Conservation (phyloP, 2,797 vertebrate species). For the Channa striata region DNA sequence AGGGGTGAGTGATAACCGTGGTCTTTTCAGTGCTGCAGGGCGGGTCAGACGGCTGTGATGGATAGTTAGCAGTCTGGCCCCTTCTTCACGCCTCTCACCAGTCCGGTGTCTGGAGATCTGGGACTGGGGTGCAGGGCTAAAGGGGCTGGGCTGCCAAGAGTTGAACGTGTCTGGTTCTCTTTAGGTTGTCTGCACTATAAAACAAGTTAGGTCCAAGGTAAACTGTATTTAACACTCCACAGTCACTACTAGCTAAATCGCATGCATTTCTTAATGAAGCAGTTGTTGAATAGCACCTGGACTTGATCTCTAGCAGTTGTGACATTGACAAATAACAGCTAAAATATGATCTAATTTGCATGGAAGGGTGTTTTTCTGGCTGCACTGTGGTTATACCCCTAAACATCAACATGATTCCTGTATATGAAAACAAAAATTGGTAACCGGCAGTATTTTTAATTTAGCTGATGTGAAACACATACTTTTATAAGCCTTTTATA, state of each 20-base stretch:
- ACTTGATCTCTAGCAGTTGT: slow-evolving; percentile 26
- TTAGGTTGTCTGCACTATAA: slow-evolving; percentile 45
- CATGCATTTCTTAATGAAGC: slow-evolving; percentile 24
- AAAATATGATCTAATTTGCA: neutral
- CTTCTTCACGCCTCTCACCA: slow-evolving; percentile 62
- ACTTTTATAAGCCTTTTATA: slow-evolving; percentile 8
- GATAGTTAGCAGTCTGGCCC: slow-evolving; percentile 73
- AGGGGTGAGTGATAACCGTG: slow-evolving; percentile 83
- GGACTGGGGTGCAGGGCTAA: slow-evolving; percentile 37
- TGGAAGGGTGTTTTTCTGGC: neutral
- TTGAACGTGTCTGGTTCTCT: slow-evolving; percentile 35
- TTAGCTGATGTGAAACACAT: neutral
- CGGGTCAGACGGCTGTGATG: slow-evolving; percentile 79
- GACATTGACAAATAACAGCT: slow-evolving; percentile 32
- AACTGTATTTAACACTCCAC: slow-evolving; percentile 25
- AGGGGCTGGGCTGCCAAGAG: slow-evolving; percentile 41
- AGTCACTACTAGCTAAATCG: slow-evolving; percentile 18
- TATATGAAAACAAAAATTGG: slow-evolving; percentile 1
- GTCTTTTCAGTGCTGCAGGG: slow-evolving; percentile 78
- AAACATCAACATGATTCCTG: neutral
- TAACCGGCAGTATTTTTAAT: neutral
- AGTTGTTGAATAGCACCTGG: slow-evolving; percentile 31
- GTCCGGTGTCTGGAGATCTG: slow-evolving; percentile 68
- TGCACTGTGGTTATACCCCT: neutral
- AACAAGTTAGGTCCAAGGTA: neutral